Evolutionary conservation across 30 jellyfish, hydroid and myxozoan genomes (phyloP).

Genomic region (Cassiopea xamachana): DNA sequence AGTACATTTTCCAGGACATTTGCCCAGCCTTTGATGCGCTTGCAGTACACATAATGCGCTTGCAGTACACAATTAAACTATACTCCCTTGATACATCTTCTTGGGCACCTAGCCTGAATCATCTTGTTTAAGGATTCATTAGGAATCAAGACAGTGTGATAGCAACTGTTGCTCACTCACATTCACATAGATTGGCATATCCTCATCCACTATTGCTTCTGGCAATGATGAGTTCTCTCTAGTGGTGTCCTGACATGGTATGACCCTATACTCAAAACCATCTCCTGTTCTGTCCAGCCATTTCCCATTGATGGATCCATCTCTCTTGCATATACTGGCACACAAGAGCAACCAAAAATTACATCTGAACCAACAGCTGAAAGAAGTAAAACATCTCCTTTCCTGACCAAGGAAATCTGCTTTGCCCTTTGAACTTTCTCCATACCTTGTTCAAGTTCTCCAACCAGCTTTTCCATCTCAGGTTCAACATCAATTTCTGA

Average conservation of each 20-base stretch:
- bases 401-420: constrained; percentile 37
- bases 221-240: neutral
- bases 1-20: no score
- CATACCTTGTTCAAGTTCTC: neutral
- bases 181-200: no score
- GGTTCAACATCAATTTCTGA: neutral
- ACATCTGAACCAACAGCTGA: constrained; percentile 29
- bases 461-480: constrained; percentile 6
- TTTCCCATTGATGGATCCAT: constrained; percentile 46
- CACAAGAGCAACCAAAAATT: constrained; percentile 50
- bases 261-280: neutral
- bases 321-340: constrained; percentile 34
- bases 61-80: no score
- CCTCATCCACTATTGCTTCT: no score
- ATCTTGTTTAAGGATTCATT: no score
- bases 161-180: no score
- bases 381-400: constrained; percentile 53
- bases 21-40: no score
- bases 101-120: no score
- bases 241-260: neutral
- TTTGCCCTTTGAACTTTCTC: constrained; percentile 22
- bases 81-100: no score
- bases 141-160: no score
- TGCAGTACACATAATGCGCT: no score
- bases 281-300: constrained; percentile 14